Percentiles rank a stretch among this genome's conserved stretches.
Conservation (phyloP, 1,140 invertebrate species). For the Laupala kohalensis region DNA sequence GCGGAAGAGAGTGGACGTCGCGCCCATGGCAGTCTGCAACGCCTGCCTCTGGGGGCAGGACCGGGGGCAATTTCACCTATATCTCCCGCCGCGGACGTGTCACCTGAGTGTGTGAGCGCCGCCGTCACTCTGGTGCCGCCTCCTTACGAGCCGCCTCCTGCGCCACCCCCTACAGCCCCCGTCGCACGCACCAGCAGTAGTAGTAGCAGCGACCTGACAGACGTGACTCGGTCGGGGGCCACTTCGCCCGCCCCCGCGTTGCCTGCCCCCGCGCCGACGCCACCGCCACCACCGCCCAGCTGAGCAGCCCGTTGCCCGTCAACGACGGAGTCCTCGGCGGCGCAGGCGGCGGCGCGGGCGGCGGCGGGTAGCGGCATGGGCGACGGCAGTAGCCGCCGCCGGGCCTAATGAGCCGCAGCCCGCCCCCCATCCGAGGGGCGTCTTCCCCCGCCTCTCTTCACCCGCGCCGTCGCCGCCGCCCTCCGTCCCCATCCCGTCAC, state of each 20-base stretch:
- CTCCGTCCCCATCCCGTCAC: background rate
- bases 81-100: slow-evolving; percentile 5
- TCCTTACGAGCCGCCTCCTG: slow-evolving; percentile 8
- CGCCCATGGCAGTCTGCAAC: background rate
- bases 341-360: background rate
- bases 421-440: background rate
- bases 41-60: background rate
- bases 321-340: background rate
- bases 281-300: background rate
- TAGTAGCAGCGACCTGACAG: background rate
- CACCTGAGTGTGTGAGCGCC: slow-evolving; percentile 11
- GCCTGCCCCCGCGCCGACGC: too few species aligned
- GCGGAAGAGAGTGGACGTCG: background rate
- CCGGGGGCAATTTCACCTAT: background rate
- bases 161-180: background rate
- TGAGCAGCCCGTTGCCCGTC: background rate
- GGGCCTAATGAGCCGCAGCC: background rate
- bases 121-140: slow-evolving; percentile 14
- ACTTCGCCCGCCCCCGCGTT: background rate
- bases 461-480: background rate
- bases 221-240: background rate
- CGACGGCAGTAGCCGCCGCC: too few species aligned
- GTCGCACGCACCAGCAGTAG: background rate
- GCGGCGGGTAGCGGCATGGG: background rate
- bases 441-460: too few species aligned